A percentile compares a stretch with the other conserved stretches of the same genome.
phyloP scores from a whole-genome alignment of 2,113 vertebrate genomes.

The Lagopus leucura region DNA sequence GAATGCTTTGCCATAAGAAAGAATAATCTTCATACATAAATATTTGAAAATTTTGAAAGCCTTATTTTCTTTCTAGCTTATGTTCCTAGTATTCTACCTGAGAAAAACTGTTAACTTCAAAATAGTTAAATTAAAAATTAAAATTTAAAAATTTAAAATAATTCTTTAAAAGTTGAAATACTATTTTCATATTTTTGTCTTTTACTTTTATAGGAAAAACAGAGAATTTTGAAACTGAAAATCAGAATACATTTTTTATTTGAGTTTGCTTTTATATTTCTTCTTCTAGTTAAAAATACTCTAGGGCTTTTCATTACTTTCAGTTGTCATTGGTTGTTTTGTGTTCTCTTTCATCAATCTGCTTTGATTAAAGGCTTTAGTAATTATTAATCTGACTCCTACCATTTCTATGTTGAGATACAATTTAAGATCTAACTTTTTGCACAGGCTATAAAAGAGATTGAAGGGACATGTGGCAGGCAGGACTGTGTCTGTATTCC shows the following conservation, averaged over 20 bases:
- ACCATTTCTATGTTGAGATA: background rate
- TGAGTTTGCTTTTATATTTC: background rate
- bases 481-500: background rate
- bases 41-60: background rate
- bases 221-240: background rate
- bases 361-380: background rate
- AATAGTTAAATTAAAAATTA: no score
- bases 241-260: background rate
- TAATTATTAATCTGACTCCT: background rate
- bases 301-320: background rate
- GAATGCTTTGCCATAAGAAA: background rate
- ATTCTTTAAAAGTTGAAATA: background rate
- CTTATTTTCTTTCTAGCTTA: background rate
- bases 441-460: background rate
- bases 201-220: background rate
- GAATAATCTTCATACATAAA: background rate
- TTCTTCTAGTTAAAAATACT: background rate
- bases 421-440: background rate
- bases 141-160: background rate
- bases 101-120: background rate
- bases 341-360: background rate
- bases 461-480: background rate
- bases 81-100: background rate
- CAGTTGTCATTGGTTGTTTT: background rate
- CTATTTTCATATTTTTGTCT: background rate